Conservation (phyloP, 2,113 vertebrate genomes). For the Capreolus pygargus region DNA sequence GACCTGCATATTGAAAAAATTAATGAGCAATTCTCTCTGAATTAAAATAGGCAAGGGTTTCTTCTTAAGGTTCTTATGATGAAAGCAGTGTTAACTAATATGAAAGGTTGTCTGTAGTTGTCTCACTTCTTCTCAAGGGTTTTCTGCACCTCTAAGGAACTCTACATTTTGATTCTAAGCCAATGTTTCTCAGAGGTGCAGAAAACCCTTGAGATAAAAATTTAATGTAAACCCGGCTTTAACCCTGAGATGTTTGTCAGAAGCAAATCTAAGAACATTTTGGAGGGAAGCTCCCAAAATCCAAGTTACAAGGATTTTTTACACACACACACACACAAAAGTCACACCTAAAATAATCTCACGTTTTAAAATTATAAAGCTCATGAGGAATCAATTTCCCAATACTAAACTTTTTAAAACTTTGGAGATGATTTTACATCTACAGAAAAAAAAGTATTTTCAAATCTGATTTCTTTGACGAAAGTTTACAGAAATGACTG, state of each 20-base stretch:
- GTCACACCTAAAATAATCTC: neutral
- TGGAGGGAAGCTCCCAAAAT: neutral
- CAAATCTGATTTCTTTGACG: neutral
- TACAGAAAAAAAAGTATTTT: neutral
- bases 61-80: neutral
- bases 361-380: neutral
- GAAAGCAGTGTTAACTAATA: constrained; percentile 3
- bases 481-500: neutral
- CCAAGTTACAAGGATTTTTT: neutral
- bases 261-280: neutral
- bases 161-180: neutral
- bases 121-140: neutral
- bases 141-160: neutral
- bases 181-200: neutral
- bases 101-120: neutral
- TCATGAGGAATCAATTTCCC: neutral
- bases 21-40: constrained; percentile 42
- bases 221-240: neutral
- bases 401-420: neutral
- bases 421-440: neutral
- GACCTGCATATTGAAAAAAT: constrained; percentile 2
- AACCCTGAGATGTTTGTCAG: neutral
- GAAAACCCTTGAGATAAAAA: neutral
- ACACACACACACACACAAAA: neutral
- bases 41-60: constrained; percentile 44